Evolutionary conservation across 2,888 invertebrate genomes (phyloP).

Genomic region (Eupithecia tripunctaria): DNA sequence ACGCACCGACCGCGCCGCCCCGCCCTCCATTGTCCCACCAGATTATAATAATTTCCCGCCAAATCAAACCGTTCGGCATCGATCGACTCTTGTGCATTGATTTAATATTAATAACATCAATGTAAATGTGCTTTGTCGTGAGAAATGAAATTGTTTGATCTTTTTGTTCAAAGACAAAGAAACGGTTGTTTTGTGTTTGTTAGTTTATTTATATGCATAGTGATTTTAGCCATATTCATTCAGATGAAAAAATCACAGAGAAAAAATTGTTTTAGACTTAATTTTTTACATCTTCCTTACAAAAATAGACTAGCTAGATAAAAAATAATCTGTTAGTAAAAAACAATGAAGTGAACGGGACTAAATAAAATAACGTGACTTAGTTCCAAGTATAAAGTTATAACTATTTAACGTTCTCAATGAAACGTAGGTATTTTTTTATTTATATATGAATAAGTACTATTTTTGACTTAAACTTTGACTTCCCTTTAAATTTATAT

Average conservation of each 20-base stretch:
- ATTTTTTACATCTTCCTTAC: not conserved
- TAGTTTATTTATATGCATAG: not conserved
- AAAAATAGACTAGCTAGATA: too few relatives aligned
- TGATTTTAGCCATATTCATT: not conserved
- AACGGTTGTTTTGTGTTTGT: not conserved
- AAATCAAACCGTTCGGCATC: conserved; percentile 82
- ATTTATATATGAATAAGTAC: too few relatives aligned
- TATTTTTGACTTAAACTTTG: too few relatives aligned
- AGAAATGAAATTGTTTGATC: conserved; percentile 23
- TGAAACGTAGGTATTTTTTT: too few relatives aligned
- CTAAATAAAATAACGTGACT: not conserved
- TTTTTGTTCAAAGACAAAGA: conserved; percentile 5
- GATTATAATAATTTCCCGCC: conserved; percentile 80
- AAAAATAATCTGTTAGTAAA: not conserved
- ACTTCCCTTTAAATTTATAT: too few relatives aligned
- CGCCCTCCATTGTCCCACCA: conserved; percentile 81
- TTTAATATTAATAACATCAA: conserved; percentile 80
- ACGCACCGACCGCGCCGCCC: conserved; percentile 51
- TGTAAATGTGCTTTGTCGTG: conserved; percentile 55
- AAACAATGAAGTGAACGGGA: not conserved
- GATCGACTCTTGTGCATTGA: conserved; percentile 62
- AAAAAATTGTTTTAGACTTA: not conserved
- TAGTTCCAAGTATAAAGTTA: not conserved
- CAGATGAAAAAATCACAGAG: not conserved
- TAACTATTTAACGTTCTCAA: not conserved